Evolutionary conservation across 2,113 vertebrate species (phyloP), one percentile per base, ranked within the genome.

Genomic region (Dunckerocampus dactyliophorus): DNA sequence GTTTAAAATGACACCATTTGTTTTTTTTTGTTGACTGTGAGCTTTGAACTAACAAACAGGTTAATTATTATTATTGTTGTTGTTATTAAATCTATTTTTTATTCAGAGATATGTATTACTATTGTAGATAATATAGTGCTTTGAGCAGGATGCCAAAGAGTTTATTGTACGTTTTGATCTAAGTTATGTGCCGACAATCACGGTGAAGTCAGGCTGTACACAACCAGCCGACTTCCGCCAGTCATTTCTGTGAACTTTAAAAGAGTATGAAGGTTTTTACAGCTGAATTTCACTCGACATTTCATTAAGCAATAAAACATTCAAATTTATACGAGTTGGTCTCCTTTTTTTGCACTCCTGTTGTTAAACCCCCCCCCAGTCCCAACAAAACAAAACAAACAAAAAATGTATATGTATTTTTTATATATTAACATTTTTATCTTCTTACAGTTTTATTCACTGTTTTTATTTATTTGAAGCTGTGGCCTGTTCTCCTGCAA

Each of bases 241-340:
- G 82, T 82, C 86, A 86, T 89, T 85, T 88, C 80, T 85, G 82
- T 88, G 84, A 87, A 83, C 79, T 81, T 72, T 62, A 68, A 75
- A 86, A 85, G 71, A 71, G 76, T 85, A 85, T 90, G 89, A 89
- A 89, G 76, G 81, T 85, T 89, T 84, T 85, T 79, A 84, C 84
- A 71, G 75, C 75, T 82, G 68, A 86, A 86, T 82, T 56, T 84
- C 79, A 82, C 77, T 72, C 78, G 82, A 87, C 88, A 90, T 90
- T 90, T 91, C 90, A 87, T 87, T 81, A 82, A 77, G 71, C 75
- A 86, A 88, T 89, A 88, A 89, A 91, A 85, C 72, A 74, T 85
- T 80, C 69, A 82, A 88, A 89, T 82, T 85, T 89, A 87, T 48
- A 47, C 64, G 9, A 49, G 22, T 12, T 20, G 46, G 1, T 20